Evolutionary conservation across 2,888 invertebrate genomes (phyloP).

Genomic region (Bugula neritina): DNA sequence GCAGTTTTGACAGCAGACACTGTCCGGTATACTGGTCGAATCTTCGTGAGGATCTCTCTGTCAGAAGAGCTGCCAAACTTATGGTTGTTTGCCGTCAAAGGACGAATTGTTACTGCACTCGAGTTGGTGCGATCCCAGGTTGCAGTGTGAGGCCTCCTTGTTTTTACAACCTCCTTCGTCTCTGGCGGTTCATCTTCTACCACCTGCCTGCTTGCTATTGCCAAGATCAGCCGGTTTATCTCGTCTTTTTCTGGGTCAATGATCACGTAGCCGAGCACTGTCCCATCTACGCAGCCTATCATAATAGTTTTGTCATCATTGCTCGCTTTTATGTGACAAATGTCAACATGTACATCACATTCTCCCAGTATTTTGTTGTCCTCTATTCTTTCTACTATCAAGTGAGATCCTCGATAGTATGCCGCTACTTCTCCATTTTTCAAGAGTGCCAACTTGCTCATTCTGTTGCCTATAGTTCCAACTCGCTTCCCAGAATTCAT

Average conservation of each 20-base stretch:
- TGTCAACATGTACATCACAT: conserved; percentile 42
- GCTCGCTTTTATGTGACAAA: conserved; percentile 39
- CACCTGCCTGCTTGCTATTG: neutral
- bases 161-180: neutral
- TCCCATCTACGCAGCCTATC: conserved; percentile 47
- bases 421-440: conserved; percentile 37
- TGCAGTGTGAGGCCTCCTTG: neutral
- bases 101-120: neutral
- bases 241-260: conserved; percentile 34
- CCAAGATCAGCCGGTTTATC: neutral
- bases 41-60: neutral
- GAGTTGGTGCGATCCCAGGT: conserved; percentile 12
- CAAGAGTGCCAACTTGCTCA: conserved; percentile 28
- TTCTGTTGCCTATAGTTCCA: conserved; percentile 33
- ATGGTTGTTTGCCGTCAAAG: neutral
- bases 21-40: conserved; percentile 2
- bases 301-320: conserved; percentile 45
- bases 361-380: conserved; percentile 39
- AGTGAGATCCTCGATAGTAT: conserved; percentile 35
- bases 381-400: conserved; percentile 37
- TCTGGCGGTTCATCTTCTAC: neutral
- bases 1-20: neutral
- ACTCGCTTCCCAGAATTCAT: conserved; percentile 36
- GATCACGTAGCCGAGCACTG: conserved; percentile 43
- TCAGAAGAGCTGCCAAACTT: neutral